Conservation (phyloP, 2,113 vertebrate genomes). For the Microtus richardsoni region DNA sequence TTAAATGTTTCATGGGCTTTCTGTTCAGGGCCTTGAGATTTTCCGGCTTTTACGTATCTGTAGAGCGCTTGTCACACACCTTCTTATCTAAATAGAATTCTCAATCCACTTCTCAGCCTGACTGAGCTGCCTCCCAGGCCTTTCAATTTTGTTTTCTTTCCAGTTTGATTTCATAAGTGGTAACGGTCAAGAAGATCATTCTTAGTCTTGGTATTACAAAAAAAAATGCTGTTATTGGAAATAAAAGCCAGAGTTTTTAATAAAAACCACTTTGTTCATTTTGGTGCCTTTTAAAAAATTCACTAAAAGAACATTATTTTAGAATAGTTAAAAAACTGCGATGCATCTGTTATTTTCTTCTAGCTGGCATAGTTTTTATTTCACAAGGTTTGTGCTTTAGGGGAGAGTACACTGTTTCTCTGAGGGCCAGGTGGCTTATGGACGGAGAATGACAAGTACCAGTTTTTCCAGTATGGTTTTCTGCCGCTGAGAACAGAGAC, state of each 20-base stretch:
- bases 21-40: not conserved
- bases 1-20: not conserved
- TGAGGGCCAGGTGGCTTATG: not conserved
- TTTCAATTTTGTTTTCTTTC: not conserved
- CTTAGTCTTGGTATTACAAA: not conserved
- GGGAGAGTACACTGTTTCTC: conserved; percentile 32
- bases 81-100: conserved; percentile 7
- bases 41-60: not conserved
- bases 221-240: not conserved
- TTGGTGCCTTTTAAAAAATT: conserved; percentile 32
- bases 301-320: conserved; percentile 39
- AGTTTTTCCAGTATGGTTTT: not conserved
- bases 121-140: not conserved
- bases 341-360: conserved; percentile 47
- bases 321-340: conserved; percentile 23
- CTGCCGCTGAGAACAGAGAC: not conserved
- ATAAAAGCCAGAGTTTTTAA: conserved; percentile 47
- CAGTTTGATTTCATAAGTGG: conserved; percentile 38
- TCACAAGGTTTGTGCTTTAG: not conserved
- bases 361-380: conserved; percentile 23
- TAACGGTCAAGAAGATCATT: not conserved
- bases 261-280: conserved; percentile 38
- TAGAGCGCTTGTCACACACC: not conserved
- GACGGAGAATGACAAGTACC: not conserved
- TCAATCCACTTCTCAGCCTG: not conserved